Conservation (phyloP, 2,113 vertebrate genomes). For the Herpetotheres cachinnans region DNA sequence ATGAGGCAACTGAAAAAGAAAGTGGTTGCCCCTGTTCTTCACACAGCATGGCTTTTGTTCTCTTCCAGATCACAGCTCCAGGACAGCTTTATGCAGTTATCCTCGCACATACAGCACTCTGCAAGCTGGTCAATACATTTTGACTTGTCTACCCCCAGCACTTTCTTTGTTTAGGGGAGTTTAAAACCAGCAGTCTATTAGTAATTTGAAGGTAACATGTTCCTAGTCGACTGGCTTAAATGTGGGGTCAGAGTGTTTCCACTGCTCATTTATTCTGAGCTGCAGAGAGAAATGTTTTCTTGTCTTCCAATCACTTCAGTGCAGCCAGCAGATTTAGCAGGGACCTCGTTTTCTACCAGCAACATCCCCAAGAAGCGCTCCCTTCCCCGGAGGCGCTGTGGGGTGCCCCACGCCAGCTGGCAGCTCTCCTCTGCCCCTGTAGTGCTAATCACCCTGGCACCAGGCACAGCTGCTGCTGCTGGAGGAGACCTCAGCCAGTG, state of each 20-base stretch:
- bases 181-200: not conserved
- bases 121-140: not conserved
- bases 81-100: not conserved
- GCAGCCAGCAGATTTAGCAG: not conserved
- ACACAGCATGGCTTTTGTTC: not conserved
- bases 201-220: not conserved
- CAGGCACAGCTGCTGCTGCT: not conserved
- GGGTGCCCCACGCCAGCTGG: fast-evolving
- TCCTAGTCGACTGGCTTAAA: not conserved
- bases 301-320: not conserved
- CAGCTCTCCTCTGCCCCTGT: not conserved
- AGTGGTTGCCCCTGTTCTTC: not conserved
- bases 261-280: not conserved
- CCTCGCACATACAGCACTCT: fast-evolving
- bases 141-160: not conserved
- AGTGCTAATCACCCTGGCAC: not conserved
- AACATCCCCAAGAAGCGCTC: fast-evolving
- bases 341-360: not conserved
- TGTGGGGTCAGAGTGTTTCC: not conserved
- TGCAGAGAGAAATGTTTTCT: not conserved
- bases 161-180: not conserved
- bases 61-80: not conserved
- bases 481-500: not conserved
- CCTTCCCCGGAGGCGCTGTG: not conserved
- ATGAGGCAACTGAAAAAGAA: not conserved